A percentile compares a stretch with the other conserved stretches of the same genome.
These are phyloP conservation scores for Synaphobranchus kaupii DNA, from an alignment of 2,797 vertebrate genomes.

Conservation along the genomic window DNA sequence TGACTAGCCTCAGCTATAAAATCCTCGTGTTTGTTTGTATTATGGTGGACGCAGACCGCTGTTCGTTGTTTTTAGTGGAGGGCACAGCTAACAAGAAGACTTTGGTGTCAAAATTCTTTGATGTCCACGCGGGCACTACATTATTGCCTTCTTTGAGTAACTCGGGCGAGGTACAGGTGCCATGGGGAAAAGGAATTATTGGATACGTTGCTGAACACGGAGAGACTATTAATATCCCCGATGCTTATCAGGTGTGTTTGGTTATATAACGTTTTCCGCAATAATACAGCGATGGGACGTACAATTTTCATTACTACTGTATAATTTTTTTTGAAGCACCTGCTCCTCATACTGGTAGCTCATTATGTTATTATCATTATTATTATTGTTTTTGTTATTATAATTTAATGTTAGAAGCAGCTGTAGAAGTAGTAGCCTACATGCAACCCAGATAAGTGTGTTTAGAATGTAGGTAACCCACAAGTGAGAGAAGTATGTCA, in stretches of 20 bases:
- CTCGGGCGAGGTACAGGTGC: conserved; percentile 94
- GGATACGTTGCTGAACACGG: conserved; percentile 97
- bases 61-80: conserved; percentile 94
- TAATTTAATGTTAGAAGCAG: background rate
- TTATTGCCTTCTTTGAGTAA: conserved; percentile 88
- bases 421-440: background rate
- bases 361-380: background rate
- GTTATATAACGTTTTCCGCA: conserved; percentile 37
- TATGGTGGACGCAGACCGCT: conserved; percentile 95
- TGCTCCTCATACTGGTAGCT: background rate
- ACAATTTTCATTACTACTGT: background rate
- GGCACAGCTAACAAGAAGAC: conserved; percentile 90
- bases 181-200: conserved; percentile 98
- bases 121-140: conserved; percentile 93
- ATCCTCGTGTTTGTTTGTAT: conserved; percentile 97
- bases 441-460: background rate
- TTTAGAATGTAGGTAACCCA: background rate
- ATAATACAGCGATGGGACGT: conserved; percentile 25
- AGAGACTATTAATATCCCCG: conserved; percentile 94
- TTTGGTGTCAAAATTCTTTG: conserved; percentile 96
- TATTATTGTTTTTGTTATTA: no score
- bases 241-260: conserved; percentile 92
- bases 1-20: conserved; percentile 95
- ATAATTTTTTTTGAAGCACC: background rate
- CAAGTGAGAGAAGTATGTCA: conserved; percentile 20